phyloP scores from a whole-genome alignment of 2,797 vertebrate species.

The Spea hammondii region DNA sequence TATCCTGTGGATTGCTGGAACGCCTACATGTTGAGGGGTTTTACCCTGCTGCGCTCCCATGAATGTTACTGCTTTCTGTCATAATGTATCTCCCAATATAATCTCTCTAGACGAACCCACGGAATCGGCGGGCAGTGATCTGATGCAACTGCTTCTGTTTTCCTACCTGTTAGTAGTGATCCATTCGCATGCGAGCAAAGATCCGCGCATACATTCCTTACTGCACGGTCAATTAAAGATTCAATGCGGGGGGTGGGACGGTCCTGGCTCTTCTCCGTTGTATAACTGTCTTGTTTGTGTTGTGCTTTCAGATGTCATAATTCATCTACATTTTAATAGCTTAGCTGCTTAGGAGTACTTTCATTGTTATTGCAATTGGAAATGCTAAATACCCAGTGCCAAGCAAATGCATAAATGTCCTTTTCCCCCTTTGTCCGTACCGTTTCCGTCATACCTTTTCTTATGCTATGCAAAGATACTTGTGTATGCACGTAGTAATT shows the following conservation, averaged over 20 bases:
- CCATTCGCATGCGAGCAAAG: not conserved
- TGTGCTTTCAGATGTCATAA: too few relatives aligned
- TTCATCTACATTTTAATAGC: too few relatives aligned
- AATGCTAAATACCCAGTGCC: too few relatives aligned
- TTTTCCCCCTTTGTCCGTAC: too few relatives aligned
- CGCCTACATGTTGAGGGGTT: not conserved
- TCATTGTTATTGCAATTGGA: too few relatives aligned
- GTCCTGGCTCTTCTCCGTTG: not conserved
- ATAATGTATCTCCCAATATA: not conserved
- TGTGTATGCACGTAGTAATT: too few relatives aligned
- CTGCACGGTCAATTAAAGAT: not conserved
- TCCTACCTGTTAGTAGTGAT: not conserved
- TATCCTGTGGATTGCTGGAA: too few relatives aligned
- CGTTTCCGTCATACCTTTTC: too few relatives aligned
- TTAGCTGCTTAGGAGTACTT: too few relatives aligned
- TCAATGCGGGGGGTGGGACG: not conserved
- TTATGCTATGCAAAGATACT: too few relatives aligned
- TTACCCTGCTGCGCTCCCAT: not conserved
- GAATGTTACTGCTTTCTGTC: not conserved
- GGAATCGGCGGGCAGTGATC: not conserved
- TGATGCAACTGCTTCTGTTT: not conserved
- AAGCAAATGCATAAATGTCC: too few relatives aligned
- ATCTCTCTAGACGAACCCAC: not conserved
- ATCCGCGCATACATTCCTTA: not conserved
- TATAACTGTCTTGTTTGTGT: too few relatives aligned